A percentile compares a stretch with the other conserved stretches of the same genome.
Evolutionary conservation across 2,888 invertebrate species (phyloP).

Genomic region (Dermolepida albohirtum): DNA sequence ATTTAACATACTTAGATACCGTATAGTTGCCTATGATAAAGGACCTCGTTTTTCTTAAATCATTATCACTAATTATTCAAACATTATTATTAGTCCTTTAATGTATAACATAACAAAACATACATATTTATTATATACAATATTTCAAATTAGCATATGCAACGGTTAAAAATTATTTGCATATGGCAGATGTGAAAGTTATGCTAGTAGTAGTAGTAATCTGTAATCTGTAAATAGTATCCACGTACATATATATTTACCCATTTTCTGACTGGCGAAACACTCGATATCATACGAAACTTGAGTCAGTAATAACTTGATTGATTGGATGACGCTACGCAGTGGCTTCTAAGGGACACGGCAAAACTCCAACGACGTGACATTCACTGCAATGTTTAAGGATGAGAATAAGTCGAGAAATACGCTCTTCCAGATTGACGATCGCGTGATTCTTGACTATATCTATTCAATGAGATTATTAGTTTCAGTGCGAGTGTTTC

Average conservation of each 20-base stretch:
- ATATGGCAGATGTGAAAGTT: neutral
- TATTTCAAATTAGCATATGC: neutral
- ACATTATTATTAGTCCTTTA: too few species aligned
- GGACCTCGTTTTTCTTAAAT: too few species aligned
- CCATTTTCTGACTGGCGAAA: constrained; percentile 25
- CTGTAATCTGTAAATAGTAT: constrained; percentile 18
- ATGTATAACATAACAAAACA: too few species aligned
- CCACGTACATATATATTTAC: constrained; percentile 5
- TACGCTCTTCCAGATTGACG: constrained; percentile 33
- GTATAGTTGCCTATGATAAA: too few species aligned
- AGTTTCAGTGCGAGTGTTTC: constrained; percentile 20
- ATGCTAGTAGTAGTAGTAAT: neutral
- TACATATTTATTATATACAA: too few species aligned
- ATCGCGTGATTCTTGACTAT: constrained; percentile 39
- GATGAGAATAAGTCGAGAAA: constrained; percentile 34
- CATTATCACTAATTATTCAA: too few species aligned
- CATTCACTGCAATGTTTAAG: constrained; percentile 25
- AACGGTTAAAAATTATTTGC: neutral
- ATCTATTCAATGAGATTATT: constrained; percentile 33
- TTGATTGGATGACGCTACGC: constrained; percentile 34
- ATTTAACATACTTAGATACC: too few species aligned
- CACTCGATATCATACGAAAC: constrained; percentile 27
- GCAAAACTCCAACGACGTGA: constrained; percentile 22
- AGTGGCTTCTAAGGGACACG: constrained; percentile 44
- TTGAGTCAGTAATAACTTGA: constrained; percentile 38